Evolutionary conservation across 2,113 vertebrate species (phyloP).

Genomic region (Bos indicus): DNA sequence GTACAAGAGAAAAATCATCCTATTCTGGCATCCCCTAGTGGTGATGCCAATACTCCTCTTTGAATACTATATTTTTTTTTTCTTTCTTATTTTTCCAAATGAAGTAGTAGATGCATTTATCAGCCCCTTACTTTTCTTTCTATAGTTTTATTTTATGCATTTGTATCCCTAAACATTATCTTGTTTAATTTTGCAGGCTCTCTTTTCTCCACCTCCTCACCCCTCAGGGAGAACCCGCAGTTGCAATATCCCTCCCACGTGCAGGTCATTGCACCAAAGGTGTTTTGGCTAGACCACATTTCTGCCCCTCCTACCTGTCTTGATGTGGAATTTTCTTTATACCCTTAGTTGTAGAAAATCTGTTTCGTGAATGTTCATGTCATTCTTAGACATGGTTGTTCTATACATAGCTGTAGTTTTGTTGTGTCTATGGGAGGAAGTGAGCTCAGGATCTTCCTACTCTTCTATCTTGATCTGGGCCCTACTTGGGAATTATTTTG

Average conservation of each 20-base stretch:
- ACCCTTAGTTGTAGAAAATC: background rate
- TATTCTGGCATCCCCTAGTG: background rate
- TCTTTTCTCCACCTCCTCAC: background rate
- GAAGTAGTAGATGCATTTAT: background rate
- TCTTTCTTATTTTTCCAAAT: background rate
- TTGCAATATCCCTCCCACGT: background rate
- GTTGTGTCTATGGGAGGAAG: background rate
- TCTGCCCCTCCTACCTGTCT: background rate
- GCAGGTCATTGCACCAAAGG: background rate
- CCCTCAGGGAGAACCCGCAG: background rate
- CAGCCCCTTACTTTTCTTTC: background rate
- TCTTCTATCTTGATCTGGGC: background rate
- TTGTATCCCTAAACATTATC: background rate
- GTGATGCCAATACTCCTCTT: background rate
- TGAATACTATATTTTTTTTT: background rate
- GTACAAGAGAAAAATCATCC: background rate
- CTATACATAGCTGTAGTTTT: background rate
- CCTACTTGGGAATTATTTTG: background rate
- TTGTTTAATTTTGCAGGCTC: background rate
- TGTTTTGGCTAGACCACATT: background rate
- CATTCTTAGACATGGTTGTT: background rate
- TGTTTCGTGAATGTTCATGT: background rate
- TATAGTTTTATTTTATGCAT: background rate
- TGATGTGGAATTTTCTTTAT: background rate
- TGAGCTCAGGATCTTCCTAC: background rate